phyloP scores from a whole-genome alignment of 2,888 invertebrate species.

The Xylota segnis region DNA sequence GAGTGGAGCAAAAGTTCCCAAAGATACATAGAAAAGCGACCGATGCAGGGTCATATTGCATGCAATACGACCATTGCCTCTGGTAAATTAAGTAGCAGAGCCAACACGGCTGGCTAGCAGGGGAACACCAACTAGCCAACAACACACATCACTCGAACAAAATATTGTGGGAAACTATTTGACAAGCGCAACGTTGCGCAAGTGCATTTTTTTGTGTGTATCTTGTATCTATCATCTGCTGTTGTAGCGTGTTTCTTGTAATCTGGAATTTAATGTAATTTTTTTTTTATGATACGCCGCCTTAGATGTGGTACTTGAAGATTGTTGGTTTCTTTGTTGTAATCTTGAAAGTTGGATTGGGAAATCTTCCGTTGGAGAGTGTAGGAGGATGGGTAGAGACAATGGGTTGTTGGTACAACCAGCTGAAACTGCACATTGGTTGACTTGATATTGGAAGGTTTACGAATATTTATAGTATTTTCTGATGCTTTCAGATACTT shows the following conservation, averaged over 20 bases:
- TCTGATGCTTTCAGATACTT: no score
- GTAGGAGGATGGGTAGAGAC: constrained; percentile 10
- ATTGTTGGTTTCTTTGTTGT: constrained; percentile 9
- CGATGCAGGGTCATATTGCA: constrained; percentile 44
- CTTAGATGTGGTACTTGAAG: constrained; percentile 17
- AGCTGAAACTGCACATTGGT: no score
- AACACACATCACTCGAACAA: constrained; percentile 9
- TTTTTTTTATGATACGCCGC: constrained; percentile 16
- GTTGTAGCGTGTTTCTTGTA: constrained; percentile 9
- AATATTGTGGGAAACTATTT: constrained; percentile 31
- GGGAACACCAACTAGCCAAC: constrained; percentile 3
- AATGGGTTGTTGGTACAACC: constrained; percentile 2
- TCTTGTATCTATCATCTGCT: constrained; percentile 24
- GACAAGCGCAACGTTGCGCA: constrained; percentile 37
- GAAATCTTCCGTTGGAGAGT: neutral
- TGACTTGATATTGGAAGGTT: no score
- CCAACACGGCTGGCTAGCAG: constrained; percentile 15
- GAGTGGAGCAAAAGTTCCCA: constrained; percentile 8
- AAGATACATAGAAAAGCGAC: neutral
- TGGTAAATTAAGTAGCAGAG: constrained; percentile 10
- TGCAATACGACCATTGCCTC: constrained; percentile 35
- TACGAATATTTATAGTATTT: no score
- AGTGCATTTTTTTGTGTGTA: constrained; percentile 33
- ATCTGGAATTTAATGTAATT: constrained; percentile 26
- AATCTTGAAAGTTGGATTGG: neutral